phyloP scores from a whole-genome alignment of 2,113 vertebrate species.

The Laterallus jamaicensis region DNA sequence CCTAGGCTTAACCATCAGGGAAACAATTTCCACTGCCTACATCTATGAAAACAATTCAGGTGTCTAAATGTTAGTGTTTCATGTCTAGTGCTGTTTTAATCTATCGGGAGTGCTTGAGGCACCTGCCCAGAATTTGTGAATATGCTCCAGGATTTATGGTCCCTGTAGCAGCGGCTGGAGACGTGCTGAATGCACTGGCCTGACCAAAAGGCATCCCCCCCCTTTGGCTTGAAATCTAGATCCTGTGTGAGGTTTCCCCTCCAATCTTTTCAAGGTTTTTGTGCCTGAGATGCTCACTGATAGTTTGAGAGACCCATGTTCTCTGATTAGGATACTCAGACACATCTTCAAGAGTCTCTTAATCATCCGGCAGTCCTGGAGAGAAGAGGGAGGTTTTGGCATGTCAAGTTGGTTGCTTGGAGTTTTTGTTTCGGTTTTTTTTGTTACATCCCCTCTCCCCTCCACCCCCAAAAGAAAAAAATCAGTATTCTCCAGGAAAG shows the following conservation, averaged over 20 bases:
- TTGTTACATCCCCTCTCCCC: too few species aligned
- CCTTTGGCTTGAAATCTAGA: neutral
- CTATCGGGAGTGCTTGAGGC: neutral
- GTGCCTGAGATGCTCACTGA: neutral
- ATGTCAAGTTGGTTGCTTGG: neutral
- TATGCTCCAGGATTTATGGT: neutral
- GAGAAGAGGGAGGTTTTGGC: neutral
- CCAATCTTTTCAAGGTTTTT: neutral
- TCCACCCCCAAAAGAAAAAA: neutral
- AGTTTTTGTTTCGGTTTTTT: neutral
- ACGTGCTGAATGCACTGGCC: neutral
- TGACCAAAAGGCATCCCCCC: accelerated
- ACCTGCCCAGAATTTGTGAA: neutral
- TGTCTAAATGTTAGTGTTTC: neutral
- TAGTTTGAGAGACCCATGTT: neutral
- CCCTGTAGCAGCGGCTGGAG: neutral
- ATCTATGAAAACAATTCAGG: neutral
- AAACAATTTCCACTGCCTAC: neutral
- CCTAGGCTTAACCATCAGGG: neutral
- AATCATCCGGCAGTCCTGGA: slow-evolving; percentile 21
- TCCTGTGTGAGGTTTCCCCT: neutral
- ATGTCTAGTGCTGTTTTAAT: neutral
- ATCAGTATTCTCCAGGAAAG: neutral
- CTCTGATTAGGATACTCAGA: slow-evolving; percentile 49
- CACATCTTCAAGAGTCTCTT: slow-evolving; percentile 31